Evolutionary conservation across 1,140 invertebrate genomes (phyloP), one percentile per base, ranked within the genome.

Genomic region (Drosophila nikananu): DNA sequence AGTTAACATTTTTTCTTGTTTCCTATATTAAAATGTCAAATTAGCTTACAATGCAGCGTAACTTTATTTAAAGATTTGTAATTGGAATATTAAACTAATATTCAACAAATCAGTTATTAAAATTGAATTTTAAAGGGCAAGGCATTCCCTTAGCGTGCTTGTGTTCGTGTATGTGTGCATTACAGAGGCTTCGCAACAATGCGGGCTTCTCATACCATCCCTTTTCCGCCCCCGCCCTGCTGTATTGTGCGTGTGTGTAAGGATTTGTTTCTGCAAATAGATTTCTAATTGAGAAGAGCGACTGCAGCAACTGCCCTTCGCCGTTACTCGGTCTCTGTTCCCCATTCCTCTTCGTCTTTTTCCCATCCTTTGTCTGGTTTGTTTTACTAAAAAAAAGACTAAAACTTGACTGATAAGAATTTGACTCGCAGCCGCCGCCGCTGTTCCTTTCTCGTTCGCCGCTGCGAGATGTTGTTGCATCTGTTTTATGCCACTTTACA

Each of bases 361-460:
- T 32, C 49, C 35, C 41, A 30, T 72, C 41, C 68, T 72, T 73
- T 73, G 68, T 72, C 51, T 49, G 51, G 68, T 54, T 23, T 37
- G 48, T 32, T 25, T 41, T 35, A 63, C 35, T 51, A 51, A 25
- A 19, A 35, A 76, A 17, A 48, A 41, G 46, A 49, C 48, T 23
- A 55, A 79, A 79, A 77, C 64, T 83, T 84, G 63, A 77, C 77
- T 83, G 81, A 83, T 83, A 83, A 83, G 81, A 83, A 80, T 76
- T 81, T 63, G 59, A 58, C 49, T 51, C 23, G 67, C 52, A 25
- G 19, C 37, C 32, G 17, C n/a, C 35, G 42, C 41, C 4, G 41
- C n/a, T 52, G 46, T 60, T 58, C 61, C 27, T 66, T 46, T 46
- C 42, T 59, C 48, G 39, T 51, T 54, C 32, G 52, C 32, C 21